Conservation (phyloP, 2,888 invertebrate genomes). For the Pecten maximus region DNA sequence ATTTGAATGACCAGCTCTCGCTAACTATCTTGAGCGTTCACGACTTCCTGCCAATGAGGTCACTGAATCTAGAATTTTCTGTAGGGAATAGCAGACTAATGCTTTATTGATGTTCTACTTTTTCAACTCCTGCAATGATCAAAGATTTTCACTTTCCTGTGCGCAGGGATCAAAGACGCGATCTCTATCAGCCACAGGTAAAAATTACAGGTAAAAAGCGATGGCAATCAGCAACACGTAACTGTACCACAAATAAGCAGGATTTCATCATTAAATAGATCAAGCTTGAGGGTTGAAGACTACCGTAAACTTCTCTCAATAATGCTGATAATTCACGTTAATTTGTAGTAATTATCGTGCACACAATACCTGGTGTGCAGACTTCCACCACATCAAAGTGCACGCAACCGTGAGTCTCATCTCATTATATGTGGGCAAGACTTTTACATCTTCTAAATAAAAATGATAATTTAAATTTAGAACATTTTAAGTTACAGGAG, state of each 20-base stretch:
- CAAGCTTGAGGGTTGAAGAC: neutral
- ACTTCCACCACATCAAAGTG: neutral
- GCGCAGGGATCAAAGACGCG: neutral
- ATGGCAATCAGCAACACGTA: neutral
- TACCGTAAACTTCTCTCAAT: neutral
- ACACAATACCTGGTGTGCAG: neutral
- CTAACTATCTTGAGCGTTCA: neutral
- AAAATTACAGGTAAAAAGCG: neutral
- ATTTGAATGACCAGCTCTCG: neutral
- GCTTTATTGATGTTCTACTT: neutral
- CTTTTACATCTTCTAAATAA: neutral
- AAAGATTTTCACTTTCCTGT: conserved; percentile 31
- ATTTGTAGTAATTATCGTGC: neutral
- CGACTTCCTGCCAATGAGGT: neutral
- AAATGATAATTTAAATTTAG: neutral
- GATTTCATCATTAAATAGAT: neutral
- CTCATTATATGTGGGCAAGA: neutral
- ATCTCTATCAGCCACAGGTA: neutral
- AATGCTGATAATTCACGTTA: neutral
- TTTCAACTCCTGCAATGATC: neutral
- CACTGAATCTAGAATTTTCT: neutral
- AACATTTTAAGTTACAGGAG: neutral
- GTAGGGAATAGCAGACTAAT: neutral
- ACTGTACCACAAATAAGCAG: neutral
- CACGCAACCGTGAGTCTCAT: neutral